Evolutionary conservation across 1,140 invertebrate genomes (phyloP).

Genomic region (Rhynchophorus ferrugineus): DNA sequence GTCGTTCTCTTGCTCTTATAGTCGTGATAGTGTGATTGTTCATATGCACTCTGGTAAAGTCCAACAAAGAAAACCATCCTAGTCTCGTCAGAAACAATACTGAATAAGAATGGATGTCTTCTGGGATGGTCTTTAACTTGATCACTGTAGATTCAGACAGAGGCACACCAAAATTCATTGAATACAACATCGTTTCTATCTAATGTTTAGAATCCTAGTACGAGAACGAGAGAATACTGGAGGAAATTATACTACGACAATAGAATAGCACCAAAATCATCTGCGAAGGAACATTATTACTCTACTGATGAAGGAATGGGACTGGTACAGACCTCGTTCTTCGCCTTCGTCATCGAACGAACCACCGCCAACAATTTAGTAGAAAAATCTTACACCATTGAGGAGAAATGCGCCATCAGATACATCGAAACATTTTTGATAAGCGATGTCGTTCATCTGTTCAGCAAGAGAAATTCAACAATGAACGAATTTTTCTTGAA

Average conservation of each 20-base stretch:
- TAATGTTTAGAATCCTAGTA: too few species aligned
- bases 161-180: too few species aligned
- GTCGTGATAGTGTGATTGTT: too few species aligned
- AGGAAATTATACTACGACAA: constrained; percentile 50
- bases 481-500: constrained; percentile 53
- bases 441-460: constrained; percentile 45
- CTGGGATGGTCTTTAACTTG: too few species aligned
- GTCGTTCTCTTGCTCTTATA: too few species aligned
- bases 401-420: constrained; percentile 55
- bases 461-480: constrained; percentile 48
- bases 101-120: too few species aligned
- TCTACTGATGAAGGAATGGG: constrained; percentile 48
- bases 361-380: constrained; percentile 52
- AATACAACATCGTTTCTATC: too few species aligned
- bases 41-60: too few species aligned
- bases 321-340: constrained; percentile 48
- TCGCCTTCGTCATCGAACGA: constrained; percentile 54
- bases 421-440: constrained; percentile 52
- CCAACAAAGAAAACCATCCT: too few species aligned
- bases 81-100: too few species aligned
- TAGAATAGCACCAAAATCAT: constrained; percentile 50
- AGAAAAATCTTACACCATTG: constrained; percentile 51
- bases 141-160: too few species aligned
- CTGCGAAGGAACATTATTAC: constrained; percentile 45
- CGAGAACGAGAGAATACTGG: constrained; percentile 39